Evolutionary conservation across 1,140 invertebrate species (phyloP).

Genomic region (Drosophila cardini): DNA sequence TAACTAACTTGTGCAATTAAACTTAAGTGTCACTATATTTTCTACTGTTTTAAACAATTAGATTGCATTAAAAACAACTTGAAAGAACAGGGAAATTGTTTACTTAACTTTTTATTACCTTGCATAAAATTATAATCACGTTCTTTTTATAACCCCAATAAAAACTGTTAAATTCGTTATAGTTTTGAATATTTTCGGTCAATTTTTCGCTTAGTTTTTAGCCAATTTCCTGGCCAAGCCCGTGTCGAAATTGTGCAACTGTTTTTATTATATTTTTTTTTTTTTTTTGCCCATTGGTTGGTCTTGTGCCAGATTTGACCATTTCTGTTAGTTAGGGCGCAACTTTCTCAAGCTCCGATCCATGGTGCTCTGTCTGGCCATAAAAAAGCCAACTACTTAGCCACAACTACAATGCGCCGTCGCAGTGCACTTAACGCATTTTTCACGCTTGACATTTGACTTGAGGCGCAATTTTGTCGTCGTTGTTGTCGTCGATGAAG

Average conservation of each 20-base stretch:
- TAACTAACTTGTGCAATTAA: too few species aligned
- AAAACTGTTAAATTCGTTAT: constrained; percentile 7
- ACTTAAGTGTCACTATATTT: too few species aligned
- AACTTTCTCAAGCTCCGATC: constrained; percentile 58
- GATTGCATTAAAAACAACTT: too few species aligned
- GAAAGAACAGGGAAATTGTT: neutral
- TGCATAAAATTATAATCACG: constrained; percentile 1
- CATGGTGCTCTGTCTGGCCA: constrained; percentile 51
- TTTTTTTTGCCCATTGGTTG: neutral
- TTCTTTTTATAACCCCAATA: neutral
- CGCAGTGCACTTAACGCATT: constrained; percentile 81
- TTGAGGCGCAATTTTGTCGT: constrained; percentile 74
- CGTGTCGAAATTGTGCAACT: constrained; percentile 21
- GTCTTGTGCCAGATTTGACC: constrained; percentile 32
- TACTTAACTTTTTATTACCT: neutral
- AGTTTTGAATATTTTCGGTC: neutral
- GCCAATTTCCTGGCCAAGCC: constrained; percentile 24
- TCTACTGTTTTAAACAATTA: too few species aligned
- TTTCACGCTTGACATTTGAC: constrained; percentile 84
- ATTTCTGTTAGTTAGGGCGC: constrained; percentile 31
- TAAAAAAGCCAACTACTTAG: constrained; percentile 80
- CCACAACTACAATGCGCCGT: constrained; percentile 74
- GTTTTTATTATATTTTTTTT: neutral
- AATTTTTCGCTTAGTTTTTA: constrained; percentile 16
- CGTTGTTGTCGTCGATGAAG: constrained; percentile 29